These are phyloP conservation scores for Microtus oregoni DNA, from an alignment of 2,113 vertebrate species.

Conservation along the genomic window DNA sequence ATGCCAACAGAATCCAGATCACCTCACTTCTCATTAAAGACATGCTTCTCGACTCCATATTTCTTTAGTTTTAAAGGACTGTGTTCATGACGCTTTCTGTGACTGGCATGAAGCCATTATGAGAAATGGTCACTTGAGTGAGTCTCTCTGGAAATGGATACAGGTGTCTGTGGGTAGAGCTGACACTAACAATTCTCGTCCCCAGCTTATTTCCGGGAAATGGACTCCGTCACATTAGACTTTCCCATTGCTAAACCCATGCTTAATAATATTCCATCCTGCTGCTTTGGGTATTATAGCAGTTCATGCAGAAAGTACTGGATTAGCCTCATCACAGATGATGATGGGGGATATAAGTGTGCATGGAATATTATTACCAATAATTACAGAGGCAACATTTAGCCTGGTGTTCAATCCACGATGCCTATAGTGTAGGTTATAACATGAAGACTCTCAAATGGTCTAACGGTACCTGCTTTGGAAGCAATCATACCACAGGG, in stretches of 20 bases:
- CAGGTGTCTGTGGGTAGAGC: constrained; percentile 50
- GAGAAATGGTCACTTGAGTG: constrained; percentile 55
- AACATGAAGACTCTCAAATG: constrained; percentile 59
- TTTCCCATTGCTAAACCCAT: constrained; percentile 58
- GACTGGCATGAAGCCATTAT: not conserved
- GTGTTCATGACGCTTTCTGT: constrained; percentile 9
- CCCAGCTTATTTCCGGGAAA: constrained; percentile 66
- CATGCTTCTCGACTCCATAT: not conserved
- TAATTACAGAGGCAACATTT: constrained; percentile 62
- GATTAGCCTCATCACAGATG: constrained; percentile 77
- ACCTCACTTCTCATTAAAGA: constrained; percentile 2
- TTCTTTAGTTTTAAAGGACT: not conserved
- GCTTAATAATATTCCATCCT: constrained; percentile 64
- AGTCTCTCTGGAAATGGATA: not conserved
- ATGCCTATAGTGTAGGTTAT: constrained; percentile 57
- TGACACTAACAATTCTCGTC: constrained; percentile 34
- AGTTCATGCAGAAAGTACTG: constrained; percentile 76
- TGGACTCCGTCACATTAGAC: constrained; percentile 61
- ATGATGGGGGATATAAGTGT: constrained; percentile 67
- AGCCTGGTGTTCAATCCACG: constrained; percentile 49
- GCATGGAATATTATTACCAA: constrained; percentile 69
- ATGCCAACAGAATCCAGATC: constrained; percentile 39
- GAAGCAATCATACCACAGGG: constrained; percentile 19
- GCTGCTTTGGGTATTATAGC: constrained; percentile 77
- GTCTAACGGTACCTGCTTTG: constrained; percentile 50